phyloP scores from a whole-genome alignment of 2,888 invertebrate species.

The Pegoplata infirma region DNA sequence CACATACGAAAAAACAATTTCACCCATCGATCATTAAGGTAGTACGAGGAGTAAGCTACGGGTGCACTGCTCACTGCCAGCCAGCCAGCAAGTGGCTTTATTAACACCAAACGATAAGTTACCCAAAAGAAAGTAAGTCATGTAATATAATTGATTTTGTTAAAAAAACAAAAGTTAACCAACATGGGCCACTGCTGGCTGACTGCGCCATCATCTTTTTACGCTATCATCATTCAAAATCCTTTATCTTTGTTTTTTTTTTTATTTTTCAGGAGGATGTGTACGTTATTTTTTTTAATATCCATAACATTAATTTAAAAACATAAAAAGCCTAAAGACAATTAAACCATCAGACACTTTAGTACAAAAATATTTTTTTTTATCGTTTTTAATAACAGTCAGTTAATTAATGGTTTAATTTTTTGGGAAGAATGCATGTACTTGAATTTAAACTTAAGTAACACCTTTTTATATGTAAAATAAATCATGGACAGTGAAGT shows the following conservation, averaged over 20 bases:
- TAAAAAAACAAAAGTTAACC: slow-evolving; percentile 36
- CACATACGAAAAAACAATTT: slow-evolving; percentile 46
- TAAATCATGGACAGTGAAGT: no score
- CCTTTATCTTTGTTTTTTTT: not conserved
- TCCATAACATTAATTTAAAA: slow-evolving; percentile 13
- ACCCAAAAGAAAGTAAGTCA: slow-evolving; percentile 28
- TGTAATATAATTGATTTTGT: slow-evolving; percentile 21
- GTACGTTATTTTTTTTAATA: slow-evolving; percentile 2
- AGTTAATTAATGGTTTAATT: not conserved
- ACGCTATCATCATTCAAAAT: not conserved
- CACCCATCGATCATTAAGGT: slow-evolving; percentile 54
- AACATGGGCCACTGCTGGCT: not conserved
- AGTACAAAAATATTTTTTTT: not conserved
- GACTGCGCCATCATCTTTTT: not conserved
- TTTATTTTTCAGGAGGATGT: not conserved
- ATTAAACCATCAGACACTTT: not conserved
- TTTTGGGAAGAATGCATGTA: not conserved
- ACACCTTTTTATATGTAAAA: slow-evolving; percentile 12
- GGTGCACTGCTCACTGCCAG: no score
- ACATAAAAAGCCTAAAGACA: slow-evolving; percentile 2
- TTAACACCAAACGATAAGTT: not conserved
- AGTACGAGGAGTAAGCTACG: not conserved
- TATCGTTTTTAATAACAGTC: not conserved
- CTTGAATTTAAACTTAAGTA: slow-evolving; percentile 24
- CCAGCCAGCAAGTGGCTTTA: slow-evolving; percentile 6